Conservation (phyloP, 1,140 invertebrate genomes). For the Maconellicoccus hirsutus region DNA sequence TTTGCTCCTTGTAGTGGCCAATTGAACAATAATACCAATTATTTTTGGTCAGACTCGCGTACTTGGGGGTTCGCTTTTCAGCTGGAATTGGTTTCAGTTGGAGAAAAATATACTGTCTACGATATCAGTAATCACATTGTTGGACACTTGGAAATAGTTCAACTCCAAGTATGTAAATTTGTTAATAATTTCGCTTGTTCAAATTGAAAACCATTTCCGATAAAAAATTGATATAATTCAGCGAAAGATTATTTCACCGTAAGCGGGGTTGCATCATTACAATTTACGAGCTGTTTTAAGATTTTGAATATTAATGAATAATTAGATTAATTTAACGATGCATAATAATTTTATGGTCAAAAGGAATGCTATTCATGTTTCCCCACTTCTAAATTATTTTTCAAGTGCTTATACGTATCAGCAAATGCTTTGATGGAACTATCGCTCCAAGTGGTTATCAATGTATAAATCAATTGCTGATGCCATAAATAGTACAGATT, state of each 20-base stretch:
- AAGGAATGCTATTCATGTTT: not conserved
- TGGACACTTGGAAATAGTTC: conserved; percentile 48
- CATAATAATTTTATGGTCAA: not conserved
- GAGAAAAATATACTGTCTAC: conserved; percentile 56
- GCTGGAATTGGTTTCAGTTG: conserved; percentile 51
- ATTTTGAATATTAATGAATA: too few relatives aligned
- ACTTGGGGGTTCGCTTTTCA: conserved; percentile 60
- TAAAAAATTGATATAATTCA: too few relatives aligned
- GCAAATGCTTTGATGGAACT: not conserved
- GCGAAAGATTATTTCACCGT: too few relatives aligned
- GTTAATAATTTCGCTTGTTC: too few relatives aligned
- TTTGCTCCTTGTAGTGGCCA: conserved; percentile 49
- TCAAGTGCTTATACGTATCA: not conserved
- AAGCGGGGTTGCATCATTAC: too few relatives aligned
- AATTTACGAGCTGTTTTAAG: too few relatives aligned
- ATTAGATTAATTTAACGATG: not conserved
- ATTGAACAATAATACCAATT: conserved; percentile 54
- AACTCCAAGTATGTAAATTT: conserved; percentile 42
- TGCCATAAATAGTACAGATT: too few relatives aligned
- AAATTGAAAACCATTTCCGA: too few relatives aligned
- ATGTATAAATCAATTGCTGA: not conserved
- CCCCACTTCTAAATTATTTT: not conserved
- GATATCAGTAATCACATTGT: conserved; percentile 48
- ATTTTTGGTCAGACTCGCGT: conserved; percentile 64
- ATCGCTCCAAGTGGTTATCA: not conserved